phyloP scores from a whole-genome alignment of 2,113 vertebrate species.

The Salvator merianae region DNA sequence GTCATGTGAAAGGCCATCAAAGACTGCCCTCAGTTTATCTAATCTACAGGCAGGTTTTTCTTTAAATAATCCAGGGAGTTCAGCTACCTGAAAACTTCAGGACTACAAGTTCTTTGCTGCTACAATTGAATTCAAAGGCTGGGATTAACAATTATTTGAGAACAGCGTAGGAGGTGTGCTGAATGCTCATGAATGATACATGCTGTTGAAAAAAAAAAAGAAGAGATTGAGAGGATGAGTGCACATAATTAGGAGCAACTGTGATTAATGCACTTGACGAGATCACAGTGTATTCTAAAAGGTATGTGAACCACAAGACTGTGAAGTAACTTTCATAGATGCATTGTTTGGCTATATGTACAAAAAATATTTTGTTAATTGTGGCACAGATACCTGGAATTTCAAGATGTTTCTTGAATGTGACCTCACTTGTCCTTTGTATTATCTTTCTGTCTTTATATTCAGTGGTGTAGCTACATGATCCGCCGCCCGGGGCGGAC shows the following conservation, averaged over 20 bases:
- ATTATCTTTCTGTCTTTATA: constrained; percentile 39
- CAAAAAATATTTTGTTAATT: constrained; percentile 47
- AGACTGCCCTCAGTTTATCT: neutral
- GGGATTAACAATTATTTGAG: constrained; percentile 56
- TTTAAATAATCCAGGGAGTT: neutral
- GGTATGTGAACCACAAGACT: constrained; percentile 23
- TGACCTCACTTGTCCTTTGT: no score
- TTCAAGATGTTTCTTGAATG: neutral
- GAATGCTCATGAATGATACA: constrained; percentile 60
- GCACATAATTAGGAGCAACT: constrained; percentile 29
- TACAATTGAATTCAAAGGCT: constrained; percentile 65
- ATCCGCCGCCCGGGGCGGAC: no score
- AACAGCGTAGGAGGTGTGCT: constrained; percentile 68
- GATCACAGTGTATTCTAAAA: constrained; percentile 16
- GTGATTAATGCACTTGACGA: constrained; percentile 25
- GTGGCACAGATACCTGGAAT: constrained; percentile 37
- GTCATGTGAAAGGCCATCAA: neutral
- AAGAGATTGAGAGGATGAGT: neutral
- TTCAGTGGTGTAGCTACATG: neutral
- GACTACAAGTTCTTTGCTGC: constrained; percentile 48
- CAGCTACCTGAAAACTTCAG: constrained; percentile 39
- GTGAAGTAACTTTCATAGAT: constrained; percentile 25
- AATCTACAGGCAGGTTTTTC: neutral
- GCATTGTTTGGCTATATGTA: constrained; percentile 44
- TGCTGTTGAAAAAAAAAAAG: constrained; percentile 29